Base-by-base conservation (phyloP, 2,888 invertebrate genomes). In the Lathronympha strigana region DNA sequence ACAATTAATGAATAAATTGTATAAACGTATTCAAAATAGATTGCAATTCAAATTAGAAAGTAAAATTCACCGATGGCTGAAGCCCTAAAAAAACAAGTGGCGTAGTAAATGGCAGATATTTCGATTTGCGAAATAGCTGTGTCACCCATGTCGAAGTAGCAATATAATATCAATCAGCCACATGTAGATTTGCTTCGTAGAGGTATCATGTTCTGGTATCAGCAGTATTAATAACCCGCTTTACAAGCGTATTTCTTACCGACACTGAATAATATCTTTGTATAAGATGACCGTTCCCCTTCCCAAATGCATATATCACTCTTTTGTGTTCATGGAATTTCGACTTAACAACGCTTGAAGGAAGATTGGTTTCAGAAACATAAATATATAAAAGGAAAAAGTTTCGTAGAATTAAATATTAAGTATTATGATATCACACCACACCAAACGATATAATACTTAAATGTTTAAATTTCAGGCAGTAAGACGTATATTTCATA, bases 161-260 rank as follows among this genome's bases (percentile, higher is more conserved):
- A n/a, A 43, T 43, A 43, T 58, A 40, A 62, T 43, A 23, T 43
- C 33, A 50, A 43, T 57, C 50, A 58, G 31, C 57, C 50, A 63
- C 51, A 63, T 63, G 63, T 40, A 33, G 43, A 58, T 25, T 58
- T 63, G 58, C 58, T 51, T 51, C 25, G 61, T 66, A 61, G 36
- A 50, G 51, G 53, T 66, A 49, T 61, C 66, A 38, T 53, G 53
- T 61, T 61, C 51, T 21, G 21, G 23, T 53, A 61, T 66, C 61
- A 36, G 23, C 45, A 36, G 43, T 53, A 47, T 66, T 61, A 28
- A 64, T 53, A 38, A 61, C 47, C 36, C 23, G 28, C 51, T 25
- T 45, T 54, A 53, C 53, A 38, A 58, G 63, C 63, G 43, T 58
- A 51, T 63, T 63, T 57, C 31, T 57, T 43, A 58, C 23, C 17